Percentiles rank a stretch among this genome's conserved stretches.
Conservation (phyloP, 2,888 invertebrate species). For the Morinoia aosen region DNA sequence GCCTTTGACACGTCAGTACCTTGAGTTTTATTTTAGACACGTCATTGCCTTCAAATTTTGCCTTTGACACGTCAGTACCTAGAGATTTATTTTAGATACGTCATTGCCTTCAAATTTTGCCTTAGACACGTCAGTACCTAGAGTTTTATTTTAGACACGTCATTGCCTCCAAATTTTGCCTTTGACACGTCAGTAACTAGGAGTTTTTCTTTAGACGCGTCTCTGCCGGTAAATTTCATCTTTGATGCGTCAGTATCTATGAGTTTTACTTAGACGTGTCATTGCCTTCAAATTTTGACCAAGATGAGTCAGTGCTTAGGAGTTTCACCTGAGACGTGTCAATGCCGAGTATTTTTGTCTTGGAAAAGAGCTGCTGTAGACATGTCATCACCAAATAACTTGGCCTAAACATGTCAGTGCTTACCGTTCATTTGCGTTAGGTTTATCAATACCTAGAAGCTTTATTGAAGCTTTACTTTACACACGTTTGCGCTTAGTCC, state of each 20-base stretch:
- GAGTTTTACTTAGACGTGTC: background rate
- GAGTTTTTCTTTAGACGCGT: background rate
- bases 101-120: background rate
- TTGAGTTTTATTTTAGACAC: background rate
- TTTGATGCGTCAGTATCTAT: background rate
- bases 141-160: background rate
- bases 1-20: background rate
- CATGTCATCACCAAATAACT: too few species aligned
- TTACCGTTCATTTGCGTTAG: too few species aligned
- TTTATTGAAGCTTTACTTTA: too few species aligned
- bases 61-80: background rate
- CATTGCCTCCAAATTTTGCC: background rate
- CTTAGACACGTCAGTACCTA: background rate
- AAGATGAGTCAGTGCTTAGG: too few species aligned
- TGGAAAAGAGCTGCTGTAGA: too few species aligned
- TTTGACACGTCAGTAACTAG: background rate
- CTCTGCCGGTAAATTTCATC: too few species aligned
- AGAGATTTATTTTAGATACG: background rate
- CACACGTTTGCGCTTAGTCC: too few species aligned
- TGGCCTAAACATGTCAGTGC: too few species aligned
- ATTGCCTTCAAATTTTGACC: too few species aligned
- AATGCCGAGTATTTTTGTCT: too few species aligned
- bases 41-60: background rate
- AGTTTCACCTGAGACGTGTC: too few species aligned
- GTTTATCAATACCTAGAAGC: too few species aligned